Conservation (phyloP, 2,113 vertebrate genomes). For the Saguinus midas region DNA sequence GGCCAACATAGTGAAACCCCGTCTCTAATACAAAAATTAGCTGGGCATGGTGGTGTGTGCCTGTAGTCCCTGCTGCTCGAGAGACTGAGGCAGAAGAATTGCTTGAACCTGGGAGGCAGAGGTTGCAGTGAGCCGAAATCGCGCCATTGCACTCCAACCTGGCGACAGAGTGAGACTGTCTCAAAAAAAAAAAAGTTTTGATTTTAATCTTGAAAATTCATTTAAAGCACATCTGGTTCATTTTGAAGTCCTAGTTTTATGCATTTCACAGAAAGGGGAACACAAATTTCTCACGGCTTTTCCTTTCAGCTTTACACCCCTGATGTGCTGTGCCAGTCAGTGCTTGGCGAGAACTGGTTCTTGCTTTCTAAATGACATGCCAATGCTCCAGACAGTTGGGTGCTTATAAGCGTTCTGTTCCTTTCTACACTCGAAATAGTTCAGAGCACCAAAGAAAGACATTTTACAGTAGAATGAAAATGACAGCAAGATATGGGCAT, state of each 20-base stretch:
- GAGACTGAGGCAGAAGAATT: too few relatives aligned
- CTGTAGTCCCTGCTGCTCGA: too few relatives aligned
- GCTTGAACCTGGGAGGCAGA: too few relatives aligned
- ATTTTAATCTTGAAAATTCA: conserved; percentile 47
- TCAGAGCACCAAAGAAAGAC: neutral
- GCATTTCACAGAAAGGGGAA: conserved; percentile 28
- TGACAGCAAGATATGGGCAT: neutral
- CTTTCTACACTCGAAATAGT: neutral
- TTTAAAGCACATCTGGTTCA: conserved; percentile 39
- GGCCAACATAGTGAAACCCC: too few relatives aligned
- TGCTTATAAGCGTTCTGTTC: neutral
- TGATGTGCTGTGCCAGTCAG: conserved; percentile 30
- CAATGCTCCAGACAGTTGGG: neutral
- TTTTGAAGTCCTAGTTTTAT: conserved; percentile 58
- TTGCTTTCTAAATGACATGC: conserved; percentile 57
- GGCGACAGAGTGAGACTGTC: too few relatives aligned
- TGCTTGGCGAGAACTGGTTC: conserved; percentile 3
- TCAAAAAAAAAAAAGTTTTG: conserved; percentile 8
- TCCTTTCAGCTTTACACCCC: conserved; percentile 5
- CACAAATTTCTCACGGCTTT: conserved; percentile 36
- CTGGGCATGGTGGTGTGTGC: too few relatives aligned
- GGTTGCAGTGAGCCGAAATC: too few relatives aligned
- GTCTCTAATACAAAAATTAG: too few relatives aligned
- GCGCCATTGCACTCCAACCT: too few relatives aligned
- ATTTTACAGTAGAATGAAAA: neutral